phyloP scores from a whole-genome alignment of 2,113 vertebrate genomes.

The Eclectus roratus region DNA sequence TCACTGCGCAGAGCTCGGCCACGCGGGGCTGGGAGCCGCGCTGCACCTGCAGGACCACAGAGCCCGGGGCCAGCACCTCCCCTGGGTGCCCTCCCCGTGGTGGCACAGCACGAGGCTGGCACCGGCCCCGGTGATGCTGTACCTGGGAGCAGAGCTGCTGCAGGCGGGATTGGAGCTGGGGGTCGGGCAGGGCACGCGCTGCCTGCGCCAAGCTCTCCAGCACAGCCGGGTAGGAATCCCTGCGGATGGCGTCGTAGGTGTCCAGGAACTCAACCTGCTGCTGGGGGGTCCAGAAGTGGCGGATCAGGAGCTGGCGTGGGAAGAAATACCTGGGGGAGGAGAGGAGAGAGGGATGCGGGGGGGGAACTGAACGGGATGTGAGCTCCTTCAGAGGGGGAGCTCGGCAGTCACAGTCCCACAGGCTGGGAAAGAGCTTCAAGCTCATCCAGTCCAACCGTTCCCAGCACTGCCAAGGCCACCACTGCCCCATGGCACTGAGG shows the following conservation, averaged over 20 bases:
- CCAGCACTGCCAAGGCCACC: not conserved
- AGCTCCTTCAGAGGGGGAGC: not conserved
- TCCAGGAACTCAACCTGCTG: slow-evolving; percentile 85
- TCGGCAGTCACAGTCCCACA: not conserved
- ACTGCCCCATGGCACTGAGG: not conserved
- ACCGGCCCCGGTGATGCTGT: accelerated
- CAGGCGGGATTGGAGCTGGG: slow-evolving; percentile 68
- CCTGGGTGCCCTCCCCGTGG: not conserved
- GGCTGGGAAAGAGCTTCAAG: not conserved
- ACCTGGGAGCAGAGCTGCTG: slow-evolving; percentile 81
- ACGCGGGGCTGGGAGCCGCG: slow-evolving; percentile 75
- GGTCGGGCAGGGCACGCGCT: slow-evolving; percentile 53
- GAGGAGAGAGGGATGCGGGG: not conserved
- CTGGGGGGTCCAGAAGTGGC: slow-evolving; percentile 88
- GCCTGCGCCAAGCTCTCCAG: slow-evolving; percentile 69
- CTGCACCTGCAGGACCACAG: slow-evolving; percentile 74
- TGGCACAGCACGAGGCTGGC: too few relatives aligned
- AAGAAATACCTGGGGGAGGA: slow-evolving; percentile 85
- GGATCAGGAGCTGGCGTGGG: slow-evolving; percentile 89
- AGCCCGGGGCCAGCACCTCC: not conserved
- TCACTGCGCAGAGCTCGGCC: slow-evolving; percentile 79
- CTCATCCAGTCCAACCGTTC: too few relatives aligned
- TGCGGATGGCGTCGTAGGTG: slow-evolving; percentile 75
- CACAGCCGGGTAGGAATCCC: slow-evolving; percentile 62
- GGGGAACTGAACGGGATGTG: not conserved